Evolutionary conservation across 2,888 invertebrate genomes (phyloP).

Genomic region (Platycnemis pennipes): DNA sequence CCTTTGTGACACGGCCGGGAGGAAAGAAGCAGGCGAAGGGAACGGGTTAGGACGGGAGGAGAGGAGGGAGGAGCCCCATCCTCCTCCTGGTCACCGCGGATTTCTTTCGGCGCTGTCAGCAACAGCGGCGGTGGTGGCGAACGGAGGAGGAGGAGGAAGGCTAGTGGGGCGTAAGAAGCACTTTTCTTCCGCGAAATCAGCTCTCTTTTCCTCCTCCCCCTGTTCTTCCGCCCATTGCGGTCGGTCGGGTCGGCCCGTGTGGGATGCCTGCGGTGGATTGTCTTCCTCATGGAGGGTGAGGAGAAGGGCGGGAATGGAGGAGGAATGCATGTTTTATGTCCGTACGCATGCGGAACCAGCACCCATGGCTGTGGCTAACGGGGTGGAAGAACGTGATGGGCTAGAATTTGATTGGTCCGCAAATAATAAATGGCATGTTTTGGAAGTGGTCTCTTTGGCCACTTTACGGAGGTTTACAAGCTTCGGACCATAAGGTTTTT

Average conservation of each 20-base stretch:
- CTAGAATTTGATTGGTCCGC: no score
- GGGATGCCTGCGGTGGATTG: neutral
- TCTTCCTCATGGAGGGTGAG: no score
- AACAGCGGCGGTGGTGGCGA: neutral
- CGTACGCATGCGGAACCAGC: no score
- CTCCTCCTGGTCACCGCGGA: neutral
- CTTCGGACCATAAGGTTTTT: no score
- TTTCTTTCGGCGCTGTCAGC: neutral
- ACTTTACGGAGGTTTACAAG: no score
- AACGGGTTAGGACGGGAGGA: neutral
- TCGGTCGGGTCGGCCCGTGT: neutral
- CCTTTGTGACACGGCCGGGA: neutral
- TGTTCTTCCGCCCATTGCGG: neutral
- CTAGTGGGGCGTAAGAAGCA: neutral
- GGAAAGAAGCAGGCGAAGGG: neutral
- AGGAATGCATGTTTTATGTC: no score
- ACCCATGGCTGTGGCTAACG: no score
- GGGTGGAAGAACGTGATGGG: no score
- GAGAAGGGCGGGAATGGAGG: neutral
- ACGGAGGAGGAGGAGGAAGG: neutral
- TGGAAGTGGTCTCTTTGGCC: no score
- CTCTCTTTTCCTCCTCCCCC: neutral
- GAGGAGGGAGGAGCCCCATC: neutral
- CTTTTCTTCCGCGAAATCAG: conserved; percentile 43
- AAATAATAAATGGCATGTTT: no score